Conservation (phyloP, 2,797 vertebrate species). For the Ciconia nigra region DNA sequence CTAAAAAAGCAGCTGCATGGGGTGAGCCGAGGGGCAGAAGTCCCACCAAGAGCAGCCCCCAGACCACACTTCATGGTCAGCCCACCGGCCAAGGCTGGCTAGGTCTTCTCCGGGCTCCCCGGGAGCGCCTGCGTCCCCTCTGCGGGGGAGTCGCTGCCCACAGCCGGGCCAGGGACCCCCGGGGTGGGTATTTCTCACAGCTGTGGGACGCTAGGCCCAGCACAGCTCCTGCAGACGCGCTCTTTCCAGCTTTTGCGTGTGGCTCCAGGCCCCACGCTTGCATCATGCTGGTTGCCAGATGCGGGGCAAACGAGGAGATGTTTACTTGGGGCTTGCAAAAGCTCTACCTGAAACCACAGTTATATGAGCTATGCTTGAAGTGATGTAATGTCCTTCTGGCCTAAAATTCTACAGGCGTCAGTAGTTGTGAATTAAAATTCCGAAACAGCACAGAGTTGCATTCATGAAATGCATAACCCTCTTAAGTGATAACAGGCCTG, state of each 20-base stretch:
- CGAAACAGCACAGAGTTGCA: neutral
- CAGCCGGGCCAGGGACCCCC: neutral
- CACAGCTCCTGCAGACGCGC: neutral
- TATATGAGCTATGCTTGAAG: neutral
- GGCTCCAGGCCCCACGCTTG: neutral
- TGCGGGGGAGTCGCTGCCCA: fast-evolving
- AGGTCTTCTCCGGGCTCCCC: neutral
- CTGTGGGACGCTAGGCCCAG: neutral
- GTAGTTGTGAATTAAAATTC: neutral
- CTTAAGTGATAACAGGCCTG: neutral
- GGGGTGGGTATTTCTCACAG: neutral
- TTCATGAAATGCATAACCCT: neutral
- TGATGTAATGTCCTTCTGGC: neutral
- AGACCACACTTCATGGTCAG: fast-evolving
- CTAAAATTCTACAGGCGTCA: neutral
- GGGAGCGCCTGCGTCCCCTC: neutral
- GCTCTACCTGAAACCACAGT: neutral
- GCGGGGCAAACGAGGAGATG: neutral
- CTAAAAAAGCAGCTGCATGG: neutral
- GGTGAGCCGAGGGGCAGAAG: fast-evolving
- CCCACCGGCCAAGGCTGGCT: neutral
- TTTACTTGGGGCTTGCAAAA: neutral
- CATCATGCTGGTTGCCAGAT: neutral
- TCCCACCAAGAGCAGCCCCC: neutral
- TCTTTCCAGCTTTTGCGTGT: too few species aligned